phyloP scores from a whole-genome alignment of 2,113 vertebrate genomes.

The Psittacula cyanocephala region DNA sequence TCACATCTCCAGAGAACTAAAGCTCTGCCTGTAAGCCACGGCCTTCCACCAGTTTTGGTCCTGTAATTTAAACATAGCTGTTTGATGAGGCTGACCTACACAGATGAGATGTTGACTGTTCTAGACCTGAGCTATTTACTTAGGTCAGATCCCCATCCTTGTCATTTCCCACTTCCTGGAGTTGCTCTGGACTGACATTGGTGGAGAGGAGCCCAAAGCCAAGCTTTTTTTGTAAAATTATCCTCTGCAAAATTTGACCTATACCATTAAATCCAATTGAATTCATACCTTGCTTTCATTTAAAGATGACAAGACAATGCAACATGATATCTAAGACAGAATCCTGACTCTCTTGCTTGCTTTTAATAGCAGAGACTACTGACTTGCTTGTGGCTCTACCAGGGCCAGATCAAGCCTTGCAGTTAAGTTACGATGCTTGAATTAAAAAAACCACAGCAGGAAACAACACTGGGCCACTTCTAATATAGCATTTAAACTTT shows the following conservation, averaged over 20 bases:
- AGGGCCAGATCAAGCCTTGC: background rate
- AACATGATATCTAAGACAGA: background rate
- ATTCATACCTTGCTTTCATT: background rate
- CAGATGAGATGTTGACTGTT: background rate
- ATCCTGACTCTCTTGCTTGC: background rate
- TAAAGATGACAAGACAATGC: background rate
- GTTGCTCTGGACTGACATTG: background rate
- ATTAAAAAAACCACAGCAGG: background rate
- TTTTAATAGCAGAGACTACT: background rate
- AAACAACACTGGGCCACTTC: background rate
- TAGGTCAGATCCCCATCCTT: background rate
- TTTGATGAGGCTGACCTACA: background rate
- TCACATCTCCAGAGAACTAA: background rate
- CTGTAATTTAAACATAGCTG: background rate
- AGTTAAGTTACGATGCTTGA: background rate
- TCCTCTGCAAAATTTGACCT: background rate
- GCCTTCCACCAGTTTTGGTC: background rate
- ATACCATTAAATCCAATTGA: background rate
- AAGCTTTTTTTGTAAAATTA: background rate
- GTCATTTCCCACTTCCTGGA: background rate
- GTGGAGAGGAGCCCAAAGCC: background rate
- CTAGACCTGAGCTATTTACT: background rate
- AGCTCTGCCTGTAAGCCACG: background rate
- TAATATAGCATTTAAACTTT: slow-evolving; percentile 4
- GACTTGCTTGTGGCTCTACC: background rate